Evolutionary conservation across 2,797 vertebrate species (phyloP), one percentile per base, ranked within the genome.

Genomic region (Fundulus diaphanus): DNA sequence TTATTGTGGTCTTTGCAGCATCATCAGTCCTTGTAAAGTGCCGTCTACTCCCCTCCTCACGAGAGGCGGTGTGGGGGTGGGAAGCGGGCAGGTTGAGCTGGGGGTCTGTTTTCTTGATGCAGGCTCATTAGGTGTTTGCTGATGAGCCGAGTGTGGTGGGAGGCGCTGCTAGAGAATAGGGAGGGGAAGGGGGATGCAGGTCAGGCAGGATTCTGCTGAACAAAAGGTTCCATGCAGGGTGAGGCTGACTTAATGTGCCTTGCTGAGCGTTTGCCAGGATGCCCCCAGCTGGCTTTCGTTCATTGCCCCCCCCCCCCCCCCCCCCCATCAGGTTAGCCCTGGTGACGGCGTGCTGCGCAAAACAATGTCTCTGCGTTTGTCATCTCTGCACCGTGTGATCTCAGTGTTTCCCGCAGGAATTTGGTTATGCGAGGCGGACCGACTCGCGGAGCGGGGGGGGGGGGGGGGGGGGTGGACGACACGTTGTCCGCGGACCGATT

Each of bases 1-100:
- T 99, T 99, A 99, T 99, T 98, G 97, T 99, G 96, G 97, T 98
- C 97, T 99, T 98, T 99, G 98, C 98, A 99, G 97, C 97, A 98
- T 99, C 98, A 99, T 99, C 98, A 99, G 97, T 99, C 97, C 97
- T 99, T 97, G 96, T 98, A 97, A 98, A 99, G 95, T 95, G 96
- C 96, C 96, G 94, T 97, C 96, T 61, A 59, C 73, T 96, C 95
- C 82, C 92, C 90, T 95, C 96, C 96, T 95, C 97, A 92, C 92
- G 96, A 97, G 97, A 97, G 96, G 87, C 81, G 82, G 77, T 93
- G n/a, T 85, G 92, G 96, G 96, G 96, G 93, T 90, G 96, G 96
- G 96, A 86, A 93, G 87, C 66, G 93, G 96, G 95, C 89, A 95
- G 95, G 95, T 92, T 96, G 94, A 94, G 95, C 91, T 83, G 93